Evolutionary conservation across 1,140 invertebrate species (phyloP).

Genomic region (Oppia nitens): DNA sequence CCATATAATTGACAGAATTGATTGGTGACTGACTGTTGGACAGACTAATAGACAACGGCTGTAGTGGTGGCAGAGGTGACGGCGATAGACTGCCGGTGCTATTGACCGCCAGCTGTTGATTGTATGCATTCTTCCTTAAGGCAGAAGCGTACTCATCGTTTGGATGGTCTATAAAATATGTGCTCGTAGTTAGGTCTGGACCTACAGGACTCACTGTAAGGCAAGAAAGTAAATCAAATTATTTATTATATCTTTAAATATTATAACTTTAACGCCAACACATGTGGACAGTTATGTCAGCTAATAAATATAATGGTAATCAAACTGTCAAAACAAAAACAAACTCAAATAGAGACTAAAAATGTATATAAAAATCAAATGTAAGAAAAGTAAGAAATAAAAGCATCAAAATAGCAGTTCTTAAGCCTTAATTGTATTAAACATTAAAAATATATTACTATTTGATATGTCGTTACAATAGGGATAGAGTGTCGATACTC

Average conservation of each 20-base stretch:
- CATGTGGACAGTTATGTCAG: too few relatives aligned
- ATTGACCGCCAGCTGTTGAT: constrained; percentile 22
- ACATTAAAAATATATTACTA: too few relatives aligned
- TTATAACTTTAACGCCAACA: too few relatives aligned
- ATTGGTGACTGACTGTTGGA: neutral
- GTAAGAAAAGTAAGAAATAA: too few relatives aligned
- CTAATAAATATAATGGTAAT: too few relatives aligned
- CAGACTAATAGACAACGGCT: neutral
- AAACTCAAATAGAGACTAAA: neutral
- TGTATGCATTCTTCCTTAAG: constrained; percentile 26
- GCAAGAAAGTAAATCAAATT: neutral
- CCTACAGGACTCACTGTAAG: neutral
- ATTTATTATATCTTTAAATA: too few relatives aligned
- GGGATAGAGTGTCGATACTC: too few relatives aligned
- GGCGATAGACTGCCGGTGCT: constrained; percentile 15
- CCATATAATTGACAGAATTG: neutral
- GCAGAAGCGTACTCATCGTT: constrained; percentile 24
- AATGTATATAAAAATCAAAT: too few relatives aligned
- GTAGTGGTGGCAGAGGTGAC: neutral
- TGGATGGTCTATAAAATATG: constrained; percentile 18
- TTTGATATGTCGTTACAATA: too few relatives aligned
- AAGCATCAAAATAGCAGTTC: too few relatives aligned
- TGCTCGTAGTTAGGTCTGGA: constrained; percentile 3
- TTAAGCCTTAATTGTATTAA: too few relatives aligned
- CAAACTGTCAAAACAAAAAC: neutral